Base-by-base conservation (phyloP, 1,140 invertebrate genomes). In the Drosophila arawakana region DNA sequence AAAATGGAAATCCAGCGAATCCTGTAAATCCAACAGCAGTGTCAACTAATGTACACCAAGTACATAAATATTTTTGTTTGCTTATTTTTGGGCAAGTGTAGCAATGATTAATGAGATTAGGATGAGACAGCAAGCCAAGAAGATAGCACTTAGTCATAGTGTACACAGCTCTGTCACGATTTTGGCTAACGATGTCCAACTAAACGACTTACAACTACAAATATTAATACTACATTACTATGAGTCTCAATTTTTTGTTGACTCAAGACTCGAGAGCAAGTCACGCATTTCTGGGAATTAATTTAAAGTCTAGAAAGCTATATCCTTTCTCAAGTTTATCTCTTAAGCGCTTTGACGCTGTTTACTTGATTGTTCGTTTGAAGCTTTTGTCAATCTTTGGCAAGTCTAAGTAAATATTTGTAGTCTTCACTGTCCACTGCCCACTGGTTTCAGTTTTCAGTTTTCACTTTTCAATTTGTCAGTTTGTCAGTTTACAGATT, bases 111-210 rank as follows among this genome's bases (percentile, higher is more conserved):
- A 73, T 73, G 65, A 25, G 49, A 13, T 46, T 55, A 57, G 34
- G 41, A 57, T 69, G 65, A 57, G 65, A 18, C 50, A 49, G 65
- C 65, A 35, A 57, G 39, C 58, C 47, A 73, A 69, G 47, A 60
- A 69, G 71, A 73, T 46, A 69, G 47, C 65, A 69, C 71, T 73
- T 73, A 69, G 71, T 69, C 70, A 58, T 41, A 65, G 43, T 41
- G 41, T 54, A 58, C 25, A 21, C 62, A 58, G 18, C 52, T 72
- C 63, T 73, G 71, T 46, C 71, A 61, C 57, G 49, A 41, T 65
- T 68, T 21, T 5, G 47, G 49, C 71, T 73, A 73, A 73, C 61
- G 52, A 73, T 57, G 71, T 55, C 57, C 65, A 52, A 59, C 10
- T 25, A 13, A 9, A 2, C 8, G 10, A 25, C 21, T 30, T 50